Percentiles rank a stretch among this genome's conserved stretches.
phyloP scores from a whole-genome alignment of 1,140 invertebrate species.

The Scaptomyza hsui region DNA sequence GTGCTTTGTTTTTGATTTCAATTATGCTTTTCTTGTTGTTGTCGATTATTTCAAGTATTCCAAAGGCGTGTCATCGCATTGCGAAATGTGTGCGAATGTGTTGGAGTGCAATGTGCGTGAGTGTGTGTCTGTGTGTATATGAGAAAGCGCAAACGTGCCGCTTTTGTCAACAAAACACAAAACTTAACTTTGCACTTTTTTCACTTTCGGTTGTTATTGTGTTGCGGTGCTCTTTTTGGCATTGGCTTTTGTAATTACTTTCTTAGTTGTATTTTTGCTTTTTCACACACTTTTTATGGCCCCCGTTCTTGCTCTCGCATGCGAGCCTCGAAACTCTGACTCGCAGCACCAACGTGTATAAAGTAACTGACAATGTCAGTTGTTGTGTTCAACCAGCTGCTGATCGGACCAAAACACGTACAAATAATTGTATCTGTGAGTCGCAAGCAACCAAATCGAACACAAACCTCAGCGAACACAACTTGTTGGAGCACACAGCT shows the following conservation, averaged over 20 bases:
- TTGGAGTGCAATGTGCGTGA: slow-evolving; percentile 12
- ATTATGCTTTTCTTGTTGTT: slow-evolving; percentile 22
- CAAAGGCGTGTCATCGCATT: slow-evolving; percentile 46
- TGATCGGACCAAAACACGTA: slow-evolving; percentile 24
- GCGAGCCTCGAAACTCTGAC: slow-evolving; percentile 46
- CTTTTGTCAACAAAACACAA: slow-evolving; percentile 66
- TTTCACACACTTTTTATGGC: slow-evolving; percentile 21
- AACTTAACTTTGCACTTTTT: slow-evolving; percentile 59
- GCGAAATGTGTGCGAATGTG: slow-evolving; percentile 24
- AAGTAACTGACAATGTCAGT: slow-evolving; percentile 67
- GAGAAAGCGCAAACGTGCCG: slow-evolving; percentile 77
- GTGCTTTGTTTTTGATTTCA: slow-evolving; percentile 18
- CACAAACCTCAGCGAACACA: slow-evolving; percentile 23
- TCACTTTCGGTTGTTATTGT: slow-evolving; percentile 50
- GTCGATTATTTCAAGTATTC: slow-evolving; percentile 36
- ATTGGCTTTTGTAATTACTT: slow-evolving; percentile 43
- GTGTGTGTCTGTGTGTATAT: slow-evolving; percentile 40
- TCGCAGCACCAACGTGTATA: slow-evolving; percentile 65
- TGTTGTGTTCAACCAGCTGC: slow-evolving; percentile 35
- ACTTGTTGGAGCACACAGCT: slow-evolving; percentile 8
- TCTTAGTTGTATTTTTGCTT: slow-evolving; percentile 23
- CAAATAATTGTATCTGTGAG: slow-evolving; percentile 5
- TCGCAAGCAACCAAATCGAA: slow-evolving; percentile 14
- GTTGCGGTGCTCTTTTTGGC: slow-evolving; percentile 27
- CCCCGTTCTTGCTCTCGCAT: slow-evolving; percentile 9